These are phyloP conservation scores for Drosophila repletoides DNA, from an alignment of 1,140 invertebrate species.

Conservation along the genomic window DNA sequence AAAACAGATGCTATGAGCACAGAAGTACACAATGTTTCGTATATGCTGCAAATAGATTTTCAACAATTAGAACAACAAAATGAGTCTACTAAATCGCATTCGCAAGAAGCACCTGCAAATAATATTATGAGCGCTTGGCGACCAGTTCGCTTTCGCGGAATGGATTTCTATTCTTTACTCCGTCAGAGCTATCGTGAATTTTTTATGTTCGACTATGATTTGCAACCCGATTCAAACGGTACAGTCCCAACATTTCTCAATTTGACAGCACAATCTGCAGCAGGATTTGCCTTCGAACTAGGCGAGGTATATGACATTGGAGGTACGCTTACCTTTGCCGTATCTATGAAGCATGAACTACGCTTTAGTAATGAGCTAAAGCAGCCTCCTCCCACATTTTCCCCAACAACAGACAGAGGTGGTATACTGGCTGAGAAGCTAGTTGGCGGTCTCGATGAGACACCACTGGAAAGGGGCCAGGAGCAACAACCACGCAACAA, in stretches of 20 bases:
- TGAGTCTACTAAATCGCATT: conserved; percentile 5
- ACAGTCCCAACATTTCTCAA: conserved; percentile 86
- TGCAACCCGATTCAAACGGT: conserved; percentile 84
- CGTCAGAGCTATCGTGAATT: conserved; percentile 87
- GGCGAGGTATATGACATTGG: conserved; percentile 88
- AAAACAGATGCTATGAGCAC: neutral
- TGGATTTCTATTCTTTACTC: conserved; percentile 84
- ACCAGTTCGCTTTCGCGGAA: conserved; percentile 54
- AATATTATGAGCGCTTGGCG: conserved; percentile 50
- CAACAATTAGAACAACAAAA: conserved; percentile 6
- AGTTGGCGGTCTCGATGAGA: conserved; percentile 43
- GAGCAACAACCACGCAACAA: conserved; percentile 45
- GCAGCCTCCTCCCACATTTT: conserved; percentile 49
- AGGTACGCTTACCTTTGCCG: conserved; percentile 86
- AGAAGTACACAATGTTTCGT: conserved; percentile 29
- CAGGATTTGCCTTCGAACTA: conserved; percentile 86
- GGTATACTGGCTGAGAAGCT: conserved; percentile 70
- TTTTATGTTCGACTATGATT: conserved; percentile 88
- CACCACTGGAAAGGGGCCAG: neutral
- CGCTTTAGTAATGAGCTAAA: conserved; percentile 82
- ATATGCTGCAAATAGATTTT: conserved; percentile 62
- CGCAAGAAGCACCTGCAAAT: neutral
- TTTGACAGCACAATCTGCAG: conserved; percentile 85
- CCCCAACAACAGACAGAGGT: conserved; percentile 41
- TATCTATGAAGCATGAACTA: conserved; percentile 85